phyloP scores from a whole-genome alignment of 1,140 invertebrate genomes.

The Uloborus diversus region DNA sequence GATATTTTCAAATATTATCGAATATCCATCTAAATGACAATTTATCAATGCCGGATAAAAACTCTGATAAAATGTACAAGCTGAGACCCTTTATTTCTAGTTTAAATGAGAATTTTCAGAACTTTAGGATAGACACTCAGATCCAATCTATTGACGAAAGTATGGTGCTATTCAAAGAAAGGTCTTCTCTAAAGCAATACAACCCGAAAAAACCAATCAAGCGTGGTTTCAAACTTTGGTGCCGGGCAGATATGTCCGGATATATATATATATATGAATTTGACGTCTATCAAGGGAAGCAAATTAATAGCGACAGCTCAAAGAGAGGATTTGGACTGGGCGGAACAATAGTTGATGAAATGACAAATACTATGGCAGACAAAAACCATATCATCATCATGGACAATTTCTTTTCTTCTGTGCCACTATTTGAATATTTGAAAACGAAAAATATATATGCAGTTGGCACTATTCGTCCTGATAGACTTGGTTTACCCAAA shows the following conservation, averaged over 20 bases:
- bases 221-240: slow-evolving; percentile 14
- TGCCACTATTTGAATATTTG: slow-evolving; percentile 19
- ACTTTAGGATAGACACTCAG: background rate
- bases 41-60: slow-evolving; percentile 4
- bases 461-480: slow-evolving; percentile 2
- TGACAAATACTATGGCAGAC: slow-evolving; percentile 22
- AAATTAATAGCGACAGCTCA: background rate
- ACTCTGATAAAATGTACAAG: slow-evolving; percentile 3
- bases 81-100: background rate
- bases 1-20: slow-evolving; percentile 1
- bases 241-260: slow-evolving; percentile 24
- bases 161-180: slow-evolving; percentile 22
- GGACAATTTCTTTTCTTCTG: slow-evolving; percentile 26
- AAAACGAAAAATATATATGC: slow-evolving; percentile 21
- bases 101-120: slow-evolving; percentile 9
- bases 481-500: slow-evolving; percentile 9
- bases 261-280: slow-evolving; percentile 21
- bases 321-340: slow-evolving; percentile 22
- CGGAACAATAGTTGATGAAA: slow-evolving; percentile 21
- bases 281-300: slow-evolving; percentile 17
- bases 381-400: slow-evolving; percentile 27
- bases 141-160: slow-evolving; percentile 15
- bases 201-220: slow-evolving; percentile 20
- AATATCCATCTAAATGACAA: slow-evolving; percentile 4
- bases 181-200: background rate